phyloP scores from a whole-genome alignment of 2,888 invertebrate species.

The Hydrotaea diabolus region DNA sequence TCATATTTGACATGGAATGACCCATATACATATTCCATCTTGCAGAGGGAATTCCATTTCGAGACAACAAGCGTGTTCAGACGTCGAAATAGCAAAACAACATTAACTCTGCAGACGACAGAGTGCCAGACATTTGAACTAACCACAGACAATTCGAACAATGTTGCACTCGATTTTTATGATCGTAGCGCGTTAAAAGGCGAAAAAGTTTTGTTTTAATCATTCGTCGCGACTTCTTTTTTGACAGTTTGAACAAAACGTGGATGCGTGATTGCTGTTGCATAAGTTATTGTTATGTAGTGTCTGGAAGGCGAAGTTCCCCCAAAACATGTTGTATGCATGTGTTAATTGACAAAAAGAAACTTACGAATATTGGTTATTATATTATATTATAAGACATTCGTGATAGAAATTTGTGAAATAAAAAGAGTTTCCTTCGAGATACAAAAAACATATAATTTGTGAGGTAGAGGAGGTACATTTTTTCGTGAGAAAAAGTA shows the following conservation, averaged over 20 bases:
- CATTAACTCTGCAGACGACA: slow-evolving; percentile 23
- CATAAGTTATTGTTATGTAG: neutral
- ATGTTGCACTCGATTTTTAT: slow-evolving; percentile 7
- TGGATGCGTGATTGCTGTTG: slow-evolving; percentile 16
- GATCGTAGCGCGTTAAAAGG: slow-evolving; percentile 1
- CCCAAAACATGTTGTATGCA: neutral
- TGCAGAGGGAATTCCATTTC: slow-evolving; percentile 1
- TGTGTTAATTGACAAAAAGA: neutral
- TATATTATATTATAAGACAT: too few species aligned
- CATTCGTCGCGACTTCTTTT: neutral
- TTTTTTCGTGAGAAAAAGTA: too few species aligned
- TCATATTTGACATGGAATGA: neutral
- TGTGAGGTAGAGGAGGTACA: too few species aligned
- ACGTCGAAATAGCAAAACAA: neutral
- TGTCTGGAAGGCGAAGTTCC: neutral
- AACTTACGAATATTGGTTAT: neutral
- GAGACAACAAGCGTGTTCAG: neutral
- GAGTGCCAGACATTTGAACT: slow-evolving; percentile 23
- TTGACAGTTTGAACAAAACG: neutral
- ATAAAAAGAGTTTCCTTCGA: too few species aligned
- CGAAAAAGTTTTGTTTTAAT: neutral
- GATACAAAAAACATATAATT: too few species aligned
- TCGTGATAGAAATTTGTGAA: too few species aligned
- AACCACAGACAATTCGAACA: slow-evolving; percentile 23
- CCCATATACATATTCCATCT: neutral